phyloP scores from a whole-genome alignment of 2,888 invertebrate species.

The Isoperla grammatica region DNA sequence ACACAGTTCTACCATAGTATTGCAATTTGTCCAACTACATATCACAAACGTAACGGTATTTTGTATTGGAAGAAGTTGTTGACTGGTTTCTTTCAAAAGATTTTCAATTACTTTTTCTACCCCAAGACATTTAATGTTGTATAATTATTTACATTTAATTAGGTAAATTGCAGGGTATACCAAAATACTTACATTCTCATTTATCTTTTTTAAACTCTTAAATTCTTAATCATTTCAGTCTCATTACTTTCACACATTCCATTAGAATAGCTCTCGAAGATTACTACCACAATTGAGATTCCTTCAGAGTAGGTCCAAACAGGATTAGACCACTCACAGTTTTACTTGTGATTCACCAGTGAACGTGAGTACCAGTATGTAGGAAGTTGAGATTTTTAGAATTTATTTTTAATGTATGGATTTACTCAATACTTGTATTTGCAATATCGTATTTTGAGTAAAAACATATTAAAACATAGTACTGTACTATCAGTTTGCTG shows the following conservation, averaged over 20 bases:
- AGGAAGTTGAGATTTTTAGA: conserved; percentile 3
- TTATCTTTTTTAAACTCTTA: conserved; percentile 17
- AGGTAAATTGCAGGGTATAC: conserved; percentile 12
- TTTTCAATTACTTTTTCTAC: conserved; percentile 15
- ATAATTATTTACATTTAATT: conserved; percentile 4
- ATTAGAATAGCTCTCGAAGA: neutral
- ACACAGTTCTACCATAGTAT: too few relatives aligned
- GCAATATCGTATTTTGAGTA: too few relatives aligned
- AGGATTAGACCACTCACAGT: too few relatives aligned
- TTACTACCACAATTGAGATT: too few relatives aligned
- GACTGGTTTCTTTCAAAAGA: conserved; percentile 15
- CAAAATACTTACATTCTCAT: conserved; percentile 19
- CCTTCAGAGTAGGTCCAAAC: too few relatives aligned
- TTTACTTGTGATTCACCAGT: too few relatives aligned
- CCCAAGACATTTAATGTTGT: conserved; percentile 7
- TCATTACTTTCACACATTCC: conserved; percentile 14
- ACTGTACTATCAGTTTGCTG: too few relatives aligned
- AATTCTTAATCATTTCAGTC: conserved; percentile 19
- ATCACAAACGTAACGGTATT: neutral
- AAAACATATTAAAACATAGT: too few relatives aligned
- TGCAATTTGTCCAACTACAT: too few relatives aligned
- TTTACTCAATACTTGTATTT: too few relatives aligned
- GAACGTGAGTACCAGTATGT: neutral
- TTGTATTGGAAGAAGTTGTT: neutral
- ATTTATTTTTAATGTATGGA: neutral